These are phyloP conservation scores for Latrodectus elegans DNA, from an alignment of 2,888 invertebrate species.

Conservation along the genomic window DNA sequence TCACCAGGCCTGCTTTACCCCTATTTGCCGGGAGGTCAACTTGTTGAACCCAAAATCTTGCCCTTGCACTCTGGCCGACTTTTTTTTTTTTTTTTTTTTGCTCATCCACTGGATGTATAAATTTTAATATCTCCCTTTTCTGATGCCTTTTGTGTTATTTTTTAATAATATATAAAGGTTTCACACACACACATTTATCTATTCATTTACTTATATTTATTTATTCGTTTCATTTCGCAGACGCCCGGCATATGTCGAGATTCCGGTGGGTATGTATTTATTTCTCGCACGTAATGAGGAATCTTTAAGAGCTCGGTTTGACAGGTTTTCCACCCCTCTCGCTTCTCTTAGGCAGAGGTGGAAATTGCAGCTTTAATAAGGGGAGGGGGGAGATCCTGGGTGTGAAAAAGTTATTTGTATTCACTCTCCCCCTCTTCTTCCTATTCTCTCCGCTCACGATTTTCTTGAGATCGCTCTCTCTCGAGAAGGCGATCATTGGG, in stretches of 20 bases:
- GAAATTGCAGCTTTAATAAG: constrained; percentile 48
- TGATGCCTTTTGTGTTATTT: constrained; percentile 17
- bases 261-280: constrained; percentile 7
- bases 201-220: too few species aligned
- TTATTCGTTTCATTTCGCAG: background rate
- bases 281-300: constrained; percentile 29
- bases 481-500: too few species aligned
- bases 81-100: background rate
- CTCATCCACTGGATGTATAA: constrained; percentile 11
- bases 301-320: constrained; percentile 20
- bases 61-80: constrained; percentile 2
- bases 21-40: constrained; percentile 34
- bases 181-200: background rate
- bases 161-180: constrained; percentile 1
- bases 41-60: constrained; percentile 33
- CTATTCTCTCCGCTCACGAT: background rate
- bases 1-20: constrained; percentile 27
- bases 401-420: constrained; percentile 24
- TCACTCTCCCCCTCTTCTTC: background rate
- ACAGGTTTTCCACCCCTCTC: constrained; percentile 13
- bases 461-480: too few species aligned
- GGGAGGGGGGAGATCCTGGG: constrained; percentile 17
- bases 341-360: constrained; percentile 14
- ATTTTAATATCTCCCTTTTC: constrained; percentile 40
- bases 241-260: background rate